These are phyloP conservation scores for Halichondria panicea DNA, from an alignment of 37 sponge, comb jelly and placozoan species.

Conservation along the genomic window DNA sequence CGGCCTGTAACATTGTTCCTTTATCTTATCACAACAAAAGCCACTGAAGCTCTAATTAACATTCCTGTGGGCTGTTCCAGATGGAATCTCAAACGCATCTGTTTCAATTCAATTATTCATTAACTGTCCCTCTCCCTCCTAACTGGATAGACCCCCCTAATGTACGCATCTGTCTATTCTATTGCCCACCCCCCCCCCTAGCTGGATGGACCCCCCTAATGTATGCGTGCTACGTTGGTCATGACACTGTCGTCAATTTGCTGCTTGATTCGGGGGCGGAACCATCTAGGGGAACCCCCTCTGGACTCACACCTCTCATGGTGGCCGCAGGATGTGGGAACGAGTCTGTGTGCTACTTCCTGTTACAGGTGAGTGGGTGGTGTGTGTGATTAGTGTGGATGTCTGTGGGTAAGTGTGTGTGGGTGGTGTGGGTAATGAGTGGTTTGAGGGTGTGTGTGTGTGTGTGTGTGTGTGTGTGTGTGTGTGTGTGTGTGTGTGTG, in stretches of 20 bases:
- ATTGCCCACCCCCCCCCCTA: constrained; percentile 10
- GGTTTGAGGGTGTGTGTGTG: not conserved
- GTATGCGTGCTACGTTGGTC: constrained; percentile 81
- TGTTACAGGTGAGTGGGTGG: constrained; percentile 59
- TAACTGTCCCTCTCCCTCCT: too few relatives aligned
- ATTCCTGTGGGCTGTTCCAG: not conserved
- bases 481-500: not conserved
- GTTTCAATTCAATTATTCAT: too few relatives aligned
- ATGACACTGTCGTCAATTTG: constrained; percentile 77
- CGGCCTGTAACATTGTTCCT: too few relatives aligned
- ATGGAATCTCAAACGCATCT: too few relatives aligned
- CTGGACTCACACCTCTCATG: constrained; percentile 74
- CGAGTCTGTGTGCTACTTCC: constrained; percentile 78
- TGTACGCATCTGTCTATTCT: too few relatives aligned
- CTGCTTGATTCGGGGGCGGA: constrained; percentile 70
- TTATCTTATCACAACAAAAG: not conserved
- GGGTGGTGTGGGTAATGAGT: not conserved
- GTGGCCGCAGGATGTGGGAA: constrained; percentile 88
- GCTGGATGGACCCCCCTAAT: constrained; percentile 80
- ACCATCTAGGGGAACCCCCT: constrained; percentile 45
- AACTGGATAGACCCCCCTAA: constrained; percentile 76
- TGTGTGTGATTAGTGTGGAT: not conserved
- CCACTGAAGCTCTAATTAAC: not conserved
- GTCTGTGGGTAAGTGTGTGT: not conserved
- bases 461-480: constrained; percentile 7